These are phyloP conservation scores for Collichthys lucidus DNA, from an alignment of 2,113 vertebrate species.

Conservation along the genomic window DNA sequence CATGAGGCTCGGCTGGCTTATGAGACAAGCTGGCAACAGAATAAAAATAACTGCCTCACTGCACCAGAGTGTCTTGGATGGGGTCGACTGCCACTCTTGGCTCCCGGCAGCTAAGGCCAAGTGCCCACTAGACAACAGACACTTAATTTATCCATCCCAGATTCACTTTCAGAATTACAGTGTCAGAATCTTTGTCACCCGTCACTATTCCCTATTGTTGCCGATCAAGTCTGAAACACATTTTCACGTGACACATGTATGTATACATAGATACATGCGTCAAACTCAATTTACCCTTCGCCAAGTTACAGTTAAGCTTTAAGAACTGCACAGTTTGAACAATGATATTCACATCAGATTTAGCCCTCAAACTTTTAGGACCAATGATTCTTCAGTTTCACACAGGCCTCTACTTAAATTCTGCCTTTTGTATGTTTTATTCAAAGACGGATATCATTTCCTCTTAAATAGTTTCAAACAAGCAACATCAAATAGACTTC, in stretches of 20 bases:
- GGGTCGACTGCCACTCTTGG: not conserved
- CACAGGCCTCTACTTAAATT: too few relatives aligned
- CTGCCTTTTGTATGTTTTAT: too few relatives aligned
- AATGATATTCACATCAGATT: not conserved
- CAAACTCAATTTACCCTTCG: not conserved
- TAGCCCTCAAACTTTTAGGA: not conserved
- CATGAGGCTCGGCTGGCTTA: slow-evolving; percentile 7
- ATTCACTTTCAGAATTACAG: not conserved
- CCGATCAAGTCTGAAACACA: not conserved
- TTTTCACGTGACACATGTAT: not conserved
- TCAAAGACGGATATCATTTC: too few relatives aligned
- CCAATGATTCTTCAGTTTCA: not conserved
- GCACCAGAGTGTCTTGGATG: not conserved
- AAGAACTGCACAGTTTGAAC: not conserved
- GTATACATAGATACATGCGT: not conserved
- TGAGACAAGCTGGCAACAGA: slow-evolving; percentile 5
- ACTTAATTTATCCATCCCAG: not conserved
- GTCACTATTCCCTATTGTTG: not conserved
- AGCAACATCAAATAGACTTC: too few relatives aligned
- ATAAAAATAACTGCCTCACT: slow-evolving; percentile 11
- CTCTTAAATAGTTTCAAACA: too few relatives aligned
- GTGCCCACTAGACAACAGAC: slow-evolving; percentile 21
- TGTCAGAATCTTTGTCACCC: not conserved
- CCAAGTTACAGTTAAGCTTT: not conserved
- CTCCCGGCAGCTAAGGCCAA: slow-evolving; percentile 4